A percentile compares a stretch with the other conserved stretches of the same genome.
Conservation (phyloP, 2,797 vertebrate species). For the Myripristis murdjan region DNA sequence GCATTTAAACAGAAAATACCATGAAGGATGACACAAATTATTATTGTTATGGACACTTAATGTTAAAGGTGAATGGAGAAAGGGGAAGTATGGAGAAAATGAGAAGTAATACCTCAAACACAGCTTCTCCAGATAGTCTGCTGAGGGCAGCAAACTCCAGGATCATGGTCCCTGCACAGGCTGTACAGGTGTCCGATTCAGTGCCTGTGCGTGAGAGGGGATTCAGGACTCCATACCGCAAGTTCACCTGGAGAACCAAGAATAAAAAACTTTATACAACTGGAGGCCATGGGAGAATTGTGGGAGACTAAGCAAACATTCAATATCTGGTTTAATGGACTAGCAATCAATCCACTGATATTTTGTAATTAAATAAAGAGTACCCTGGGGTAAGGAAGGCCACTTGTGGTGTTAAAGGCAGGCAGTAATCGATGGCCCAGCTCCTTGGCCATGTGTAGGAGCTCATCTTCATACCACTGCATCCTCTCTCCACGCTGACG, state of each 20-base stretch:
- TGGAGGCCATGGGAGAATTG: background rate
- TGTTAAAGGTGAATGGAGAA: too few relatives aligned
- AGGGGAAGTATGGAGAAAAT: too few relatives aligned
- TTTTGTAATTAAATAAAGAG: background rate
- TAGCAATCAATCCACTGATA: background rate
- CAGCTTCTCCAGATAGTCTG: constrained; percentile 85
- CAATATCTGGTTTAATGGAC: background rate
- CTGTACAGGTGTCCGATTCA: constrained; percentile 89
- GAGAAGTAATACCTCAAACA: constrained; percentile 85
- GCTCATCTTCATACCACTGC: constrained; percentile 88
- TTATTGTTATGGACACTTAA: constrained; percentile 1
- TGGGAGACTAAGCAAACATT: background rate
- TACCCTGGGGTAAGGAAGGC: constrained; percentile 90
- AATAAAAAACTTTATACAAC: background rate
- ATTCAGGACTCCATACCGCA: constrained; percentile 85
- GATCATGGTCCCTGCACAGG: constrained; percentile 91
- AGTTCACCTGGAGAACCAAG: constrained; percentile 82
- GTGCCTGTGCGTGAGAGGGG: constrained; percentile 89
- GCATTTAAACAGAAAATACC: background rate
- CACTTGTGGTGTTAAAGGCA: constrained; percentile 91
- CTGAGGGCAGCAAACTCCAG: constrained; percentile 90
- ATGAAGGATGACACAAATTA: background rate
- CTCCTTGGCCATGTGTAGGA: constrained; percentile 89
- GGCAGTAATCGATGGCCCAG: constrained; percentile 88
- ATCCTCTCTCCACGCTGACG: constrained; percentile 82